Base-by-base conservation (phyloP, 2,797 vertebrate genomes). In the Myoxocephalus aenaeus region DNA sequence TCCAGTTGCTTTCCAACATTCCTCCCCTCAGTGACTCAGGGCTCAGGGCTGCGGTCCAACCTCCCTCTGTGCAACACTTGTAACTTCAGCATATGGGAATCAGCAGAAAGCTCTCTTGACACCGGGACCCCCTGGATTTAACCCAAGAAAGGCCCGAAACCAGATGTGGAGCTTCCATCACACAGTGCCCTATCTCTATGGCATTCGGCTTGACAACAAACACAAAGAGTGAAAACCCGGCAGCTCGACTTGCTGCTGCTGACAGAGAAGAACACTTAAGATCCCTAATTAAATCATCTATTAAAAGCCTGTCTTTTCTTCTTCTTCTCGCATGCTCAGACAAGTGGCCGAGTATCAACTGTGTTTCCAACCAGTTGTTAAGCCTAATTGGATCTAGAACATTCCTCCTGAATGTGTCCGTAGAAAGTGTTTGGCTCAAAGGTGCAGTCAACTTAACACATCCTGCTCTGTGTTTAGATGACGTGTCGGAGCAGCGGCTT, bases 121-220 rank as follows among this genome's bases (percentile, higher is more conserved):
- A 36, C n/a, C 25, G 27, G 8, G 70, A 29, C 54, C 56, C 25
- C 73, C 42, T 34, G 57, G 0, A 27, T 29, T 51, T 61, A 57
- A 78, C 73, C 68, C 74, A 77, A 13, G n/a, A 65, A 34, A 70
- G 18, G 12, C 51, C 64, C 6, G 2, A 85, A 71, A 74, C 50
- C 88, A 91, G 86, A 88, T 87, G 86, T 83, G 48, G 32, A 65
- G 74, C 77, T 69, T 87, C 77, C 7, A 42, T 82, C 77, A 58
- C 62, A 56, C 14, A 11, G 20, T 15, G 58, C 69, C 15, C 50
- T 32, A 4, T 65, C 48, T 74, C 20, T 44, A 4, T 61, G 29
- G 20, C 22, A 29, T 62, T 48, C 1, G 2, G 6, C 46, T 32
- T 1, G 9, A 76, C 72, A 75, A 75, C 36, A 76, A 72, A 87